These are phyloP conservation scores for Conus canariensis DNA, from an alignment of 2,888 invertebrate genomes.

Conservation along the genomic window DNA sequence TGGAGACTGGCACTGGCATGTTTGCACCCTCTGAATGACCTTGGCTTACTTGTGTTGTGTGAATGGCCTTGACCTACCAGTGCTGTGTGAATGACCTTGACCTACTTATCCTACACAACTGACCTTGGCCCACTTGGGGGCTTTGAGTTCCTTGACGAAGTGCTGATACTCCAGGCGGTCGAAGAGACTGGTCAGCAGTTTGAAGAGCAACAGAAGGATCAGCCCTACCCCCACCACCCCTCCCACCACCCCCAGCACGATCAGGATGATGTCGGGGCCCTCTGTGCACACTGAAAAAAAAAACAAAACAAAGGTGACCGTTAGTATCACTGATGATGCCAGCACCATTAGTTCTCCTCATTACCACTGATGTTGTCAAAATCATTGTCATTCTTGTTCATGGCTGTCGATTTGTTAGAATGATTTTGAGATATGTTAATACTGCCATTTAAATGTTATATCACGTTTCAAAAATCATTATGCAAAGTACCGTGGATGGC, in stretches of 20 bases:
- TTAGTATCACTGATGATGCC: background rate
- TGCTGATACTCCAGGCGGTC: constrained; percentile 67
- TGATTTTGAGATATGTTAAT: too few relatives aligned
- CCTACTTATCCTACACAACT: background rate
- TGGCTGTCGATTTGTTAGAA: background rate
- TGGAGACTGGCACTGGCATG: too few relatives aligned
- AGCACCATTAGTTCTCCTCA: background rate
- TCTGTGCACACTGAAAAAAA: constrained; percentile 55
- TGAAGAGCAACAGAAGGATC: constrained; percentile 64
- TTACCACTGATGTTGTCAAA: background rate
- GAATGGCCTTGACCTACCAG: too few relatives aligned
- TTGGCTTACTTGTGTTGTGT: too few relatives aligned
- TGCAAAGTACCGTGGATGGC: too few relatives aligned
- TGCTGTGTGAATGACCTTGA: background rate
- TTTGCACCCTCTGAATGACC: too few relatives aligned
- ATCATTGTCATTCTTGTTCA: background rate
- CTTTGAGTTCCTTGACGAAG: constrained; percentile 63
- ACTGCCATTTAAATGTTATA: too few relatives aligned
- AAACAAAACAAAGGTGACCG: background rate
- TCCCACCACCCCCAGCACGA: constrained; percentile 61
- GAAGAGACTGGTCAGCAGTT: constrained; percentile 62
- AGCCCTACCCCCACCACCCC: constrained; percentile 66
- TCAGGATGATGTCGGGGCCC: constrained; percentile 56
- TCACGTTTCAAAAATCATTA: too few relatives aligned
- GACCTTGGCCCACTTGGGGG: constrained; percentile 67